phyloP scores from a whole-genome alignment of 1,140 invertebrate genomes.

The Drosophila suzukii region DNA sequence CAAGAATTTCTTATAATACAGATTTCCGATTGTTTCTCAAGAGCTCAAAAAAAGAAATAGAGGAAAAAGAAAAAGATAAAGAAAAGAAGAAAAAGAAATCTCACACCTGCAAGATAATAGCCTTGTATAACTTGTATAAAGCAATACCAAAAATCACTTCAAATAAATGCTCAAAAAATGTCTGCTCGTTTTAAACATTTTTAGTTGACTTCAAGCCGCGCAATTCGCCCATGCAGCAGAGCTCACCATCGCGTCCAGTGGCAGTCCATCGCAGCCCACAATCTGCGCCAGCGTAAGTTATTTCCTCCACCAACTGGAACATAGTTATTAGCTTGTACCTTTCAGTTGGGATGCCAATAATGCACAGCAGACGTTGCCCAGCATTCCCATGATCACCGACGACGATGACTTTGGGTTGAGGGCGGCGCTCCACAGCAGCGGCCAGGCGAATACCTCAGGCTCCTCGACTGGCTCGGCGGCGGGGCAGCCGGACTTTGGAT shows the following conservation, averaged over 20 bases:
- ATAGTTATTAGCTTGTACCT: constrained; percentile 7
- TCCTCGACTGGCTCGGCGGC: constrained; percentile 65
- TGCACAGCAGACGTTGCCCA: constrained; percentile 88
- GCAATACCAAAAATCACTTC: not conserved
- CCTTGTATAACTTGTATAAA: no score
- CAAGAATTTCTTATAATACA: no score
- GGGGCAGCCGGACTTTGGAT: constrained; percentile 59
- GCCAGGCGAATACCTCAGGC: constrained; percentile 68
- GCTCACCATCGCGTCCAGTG: constrained; percentile 76
- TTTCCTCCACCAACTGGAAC: not conserved
- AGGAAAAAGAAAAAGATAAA: no score
- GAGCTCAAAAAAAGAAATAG: no score
- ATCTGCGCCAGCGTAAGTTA: constrained; percentile 79
- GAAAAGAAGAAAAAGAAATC: no score
- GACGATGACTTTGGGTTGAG: constrained; percentile 86
- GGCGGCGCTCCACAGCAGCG: constrained; percentile 66
- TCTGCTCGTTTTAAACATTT: constrained; percentile 1
- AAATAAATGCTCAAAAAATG: not conserved
- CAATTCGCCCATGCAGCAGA: constrained; percentile 82
- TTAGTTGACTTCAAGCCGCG: constrained; percentile 81
- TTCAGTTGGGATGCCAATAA: constrained; percentile 87
- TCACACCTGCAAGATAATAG: not conserved
- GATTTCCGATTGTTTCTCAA: no score
- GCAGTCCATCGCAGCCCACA: constrained; percentile 78
- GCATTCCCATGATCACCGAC: constrained; percentile 90